Base-by-base conservation (phyloP, 2,113 vertebrate genomes). In the Piliocolobus tephrosceles region DNA sequence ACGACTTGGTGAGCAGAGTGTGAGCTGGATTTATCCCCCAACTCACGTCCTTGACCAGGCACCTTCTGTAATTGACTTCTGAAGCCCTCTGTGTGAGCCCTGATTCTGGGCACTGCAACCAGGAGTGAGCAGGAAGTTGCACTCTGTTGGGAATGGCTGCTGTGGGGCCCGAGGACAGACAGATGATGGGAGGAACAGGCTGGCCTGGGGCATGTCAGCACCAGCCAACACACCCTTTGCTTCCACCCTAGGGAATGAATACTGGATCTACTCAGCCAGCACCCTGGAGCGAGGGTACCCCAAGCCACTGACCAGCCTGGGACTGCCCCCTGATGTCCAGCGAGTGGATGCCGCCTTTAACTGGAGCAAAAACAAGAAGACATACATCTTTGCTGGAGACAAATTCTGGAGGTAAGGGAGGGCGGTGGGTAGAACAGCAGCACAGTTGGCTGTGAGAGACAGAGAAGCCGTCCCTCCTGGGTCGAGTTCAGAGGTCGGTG, bases 361-460 rank as follows among this genome's bases (percentile, higher is more conserved):
- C 97, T 99, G 99, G 97, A 99, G 98, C 98, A 99, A 99, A 98
- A 99, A 99, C 98, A 99, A 99, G 98, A 99, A 99, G 98, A 99
- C 99, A 0, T 99, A 99, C 96, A 98, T 99, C 95, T 99, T 99
- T 93, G 97, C 99, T 18, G 99, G 99, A 86, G 99, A 99, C 98
- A 99, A 99, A 97, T 99, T 99, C 98, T 99, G 99, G 99, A 99
- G 99, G 99, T 99, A 98, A 99, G 98, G 14, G n/a, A 45, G 70
- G 68, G 27, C 0, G 0, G 23, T 8, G 10, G 17, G 2, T 4
- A 43, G 25, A 38, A 30, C 0, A 12, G 27, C 13, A 0, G n/a
- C 7, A 4, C 12, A 7, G 23, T 38, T 2, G 0, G 35, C 13
- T 35, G 1, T 1, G 0, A 22, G 2, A 3, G 10, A 5, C 0